Conservation (phyloP, 2,113 vertebrate species). For the Labeo catla region DNA sequence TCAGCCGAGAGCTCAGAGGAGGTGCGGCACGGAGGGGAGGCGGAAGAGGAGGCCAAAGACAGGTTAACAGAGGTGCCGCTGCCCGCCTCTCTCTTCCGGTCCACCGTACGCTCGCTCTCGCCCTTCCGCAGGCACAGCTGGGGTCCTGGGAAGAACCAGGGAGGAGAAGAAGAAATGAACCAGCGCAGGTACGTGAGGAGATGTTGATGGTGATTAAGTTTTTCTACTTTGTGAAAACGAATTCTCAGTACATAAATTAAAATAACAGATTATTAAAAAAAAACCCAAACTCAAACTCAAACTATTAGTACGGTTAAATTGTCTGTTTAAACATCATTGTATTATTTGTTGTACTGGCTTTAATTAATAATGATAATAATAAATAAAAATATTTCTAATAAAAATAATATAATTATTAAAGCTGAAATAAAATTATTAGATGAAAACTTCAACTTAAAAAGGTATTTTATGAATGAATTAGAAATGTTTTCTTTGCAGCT, state of each 20-base stretch:
- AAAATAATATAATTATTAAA: neutral
- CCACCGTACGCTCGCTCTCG: constrained; percentile 84
- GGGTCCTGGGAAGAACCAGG: constrained; percentile 91
- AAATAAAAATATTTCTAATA: neutral
- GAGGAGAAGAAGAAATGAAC: constrained; percentile 86
- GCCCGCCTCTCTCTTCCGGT: constrained; percentile 74
- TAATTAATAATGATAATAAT: neutral
- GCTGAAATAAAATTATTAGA: too few species aligned
- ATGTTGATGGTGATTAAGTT: too few species aligned
- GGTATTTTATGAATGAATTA: too few species aligned
- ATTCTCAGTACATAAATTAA: neutral
- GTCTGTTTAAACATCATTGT: neutral
- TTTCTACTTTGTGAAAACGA: neutral
- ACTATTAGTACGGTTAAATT: too few species aligned
- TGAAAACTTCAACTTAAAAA: too few species aligned
- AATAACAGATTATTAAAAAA: neutral
- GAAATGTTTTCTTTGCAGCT: too few species aligned
- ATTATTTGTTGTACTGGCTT: neutral
- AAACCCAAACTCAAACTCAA: neutral
- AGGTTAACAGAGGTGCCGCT: constrained; percentile 83
- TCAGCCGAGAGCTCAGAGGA: constrained; percentile 73
- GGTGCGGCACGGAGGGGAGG: constrained; percentile 72
- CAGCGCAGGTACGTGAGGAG: constrained; percentile 85
- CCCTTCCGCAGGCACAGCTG: constrained; percentile 95
- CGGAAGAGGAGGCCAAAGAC: constrained; percentile 90